These are phyloP conservation scores for Corticium candelabrum DNA, from an alignment of 37 sponge, comb jelly and placozoan genomes.

Conservation along the genomic window DNA sequence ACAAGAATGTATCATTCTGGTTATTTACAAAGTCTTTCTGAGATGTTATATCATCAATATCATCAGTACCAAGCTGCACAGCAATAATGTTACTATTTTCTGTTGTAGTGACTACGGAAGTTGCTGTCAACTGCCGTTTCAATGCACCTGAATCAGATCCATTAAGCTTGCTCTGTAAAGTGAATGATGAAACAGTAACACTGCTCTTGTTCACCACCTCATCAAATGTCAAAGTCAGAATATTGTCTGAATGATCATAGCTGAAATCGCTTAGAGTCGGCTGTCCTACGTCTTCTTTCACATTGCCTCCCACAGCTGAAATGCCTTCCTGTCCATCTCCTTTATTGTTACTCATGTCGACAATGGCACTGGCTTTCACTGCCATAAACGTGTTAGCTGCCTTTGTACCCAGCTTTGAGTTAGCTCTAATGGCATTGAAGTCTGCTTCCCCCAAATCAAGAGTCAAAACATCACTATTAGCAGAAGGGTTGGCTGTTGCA, in stretches of 20 bases:
- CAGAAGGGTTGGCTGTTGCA: constrained; percentile 25
- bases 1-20: not conserved
- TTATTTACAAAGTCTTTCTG: not conserved
- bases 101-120: not conserved
- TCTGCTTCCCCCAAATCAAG: constrained; percentile 44
- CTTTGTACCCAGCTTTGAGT: constrained; percentile 21
- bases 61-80: not conserved
- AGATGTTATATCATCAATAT: constrained; percentile 9
- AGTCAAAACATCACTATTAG: not conserved
- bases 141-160: not conserved
- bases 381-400: constrained; percentile 39
- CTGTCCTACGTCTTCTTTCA: constrained; percentile 47
- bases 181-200: constrained; percentile 40
- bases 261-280: constrained; percentile 36
- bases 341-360: constrained; percentile 51
- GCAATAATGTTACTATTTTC: not conserved
- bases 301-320: constrained; percentile 8
- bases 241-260: constrained; percentile 34
- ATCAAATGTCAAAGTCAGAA: constrained; percentile 45
- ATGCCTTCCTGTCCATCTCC: constrained; percentile 2
- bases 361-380: constrained; percentile 31
- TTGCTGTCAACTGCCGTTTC: not conserved
- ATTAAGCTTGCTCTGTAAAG: constrained; percentile 28
- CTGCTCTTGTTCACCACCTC: constrained; percentile 41
- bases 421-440: constrained; percentile 33